Percentiles rank a stretch among this genome's conserved stretches.
Evolutionary conservation across 2,888 invertebrate species (phyloP).

Genomic region (Orthosia gracilis): DNA sequence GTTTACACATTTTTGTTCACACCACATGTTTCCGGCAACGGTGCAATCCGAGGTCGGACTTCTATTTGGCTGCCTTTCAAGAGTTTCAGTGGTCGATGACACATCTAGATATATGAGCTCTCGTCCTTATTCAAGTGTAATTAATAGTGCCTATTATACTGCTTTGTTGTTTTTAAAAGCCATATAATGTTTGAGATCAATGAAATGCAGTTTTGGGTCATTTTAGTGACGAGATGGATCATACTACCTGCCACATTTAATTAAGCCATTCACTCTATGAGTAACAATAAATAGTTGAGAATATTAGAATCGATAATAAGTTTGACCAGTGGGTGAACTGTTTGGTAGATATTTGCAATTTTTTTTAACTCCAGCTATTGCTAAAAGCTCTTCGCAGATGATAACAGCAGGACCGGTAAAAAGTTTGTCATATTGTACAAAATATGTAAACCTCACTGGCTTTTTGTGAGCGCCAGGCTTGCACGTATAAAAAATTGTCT

Average conservation of each 20-base stretch:
- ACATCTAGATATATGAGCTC: constrained; percentile 58
- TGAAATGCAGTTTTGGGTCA: constrained; percentile 41
- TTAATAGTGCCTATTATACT: constrained; percentile 45
- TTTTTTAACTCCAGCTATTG: background rate
- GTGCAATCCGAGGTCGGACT: constrained; percentile 64
- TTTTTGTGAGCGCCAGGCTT: no score
- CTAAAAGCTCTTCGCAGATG: background rate
- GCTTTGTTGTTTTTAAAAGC: constrained; percentile 18
- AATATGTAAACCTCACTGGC: constrained; percentile 2
- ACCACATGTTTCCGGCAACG: constrained; percentile 73
- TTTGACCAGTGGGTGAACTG: background rate
- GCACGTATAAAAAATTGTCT: background rate
- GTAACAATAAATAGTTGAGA: background rate
- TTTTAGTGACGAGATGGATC: background rate
- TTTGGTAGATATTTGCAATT: no score
- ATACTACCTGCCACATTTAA: no score
- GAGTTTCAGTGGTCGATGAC: constrained; percentile 72
- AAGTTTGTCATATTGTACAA: constrained; percentile 5
- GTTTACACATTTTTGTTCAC: constrained; percentile 71
- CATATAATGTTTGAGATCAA: constrained; percentile 43
- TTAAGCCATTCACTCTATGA: background rate
- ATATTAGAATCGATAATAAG: background rate
- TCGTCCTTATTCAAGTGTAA: constrained; percentile 52
- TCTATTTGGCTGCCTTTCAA: constrained; percentile 76
- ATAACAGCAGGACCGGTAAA: background rate